Evolutionary conservation across 2,797 vertebrate species (phyloP).

Genomic region (Acrossocheilus wenchowensis): DNA sequence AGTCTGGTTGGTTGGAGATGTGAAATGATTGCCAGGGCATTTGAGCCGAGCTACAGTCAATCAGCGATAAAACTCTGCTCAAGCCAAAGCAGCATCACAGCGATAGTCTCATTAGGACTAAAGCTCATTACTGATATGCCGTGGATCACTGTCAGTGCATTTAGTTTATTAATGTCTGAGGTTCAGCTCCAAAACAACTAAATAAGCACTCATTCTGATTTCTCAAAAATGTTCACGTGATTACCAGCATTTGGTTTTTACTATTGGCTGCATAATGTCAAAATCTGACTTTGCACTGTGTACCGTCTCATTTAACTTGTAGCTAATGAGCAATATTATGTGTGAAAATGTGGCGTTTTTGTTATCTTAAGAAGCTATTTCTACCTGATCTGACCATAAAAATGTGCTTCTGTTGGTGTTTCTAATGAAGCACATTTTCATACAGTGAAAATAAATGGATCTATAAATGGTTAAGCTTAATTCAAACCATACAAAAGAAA

Average conservation of each 20-base stretch:
- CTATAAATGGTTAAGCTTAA: background rate
- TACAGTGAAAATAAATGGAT: no score
- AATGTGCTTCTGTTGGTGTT: background rate
- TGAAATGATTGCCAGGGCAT: constrained; percentile 15
- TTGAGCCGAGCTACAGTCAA: background rate
- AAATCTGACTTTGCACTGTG: background rate
- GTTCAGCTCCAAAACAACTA: background rate
- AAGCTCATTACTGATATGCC: constrained; percentile 17
- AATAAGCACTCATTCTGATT: background rate
- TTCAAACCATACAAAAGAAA: background rate
- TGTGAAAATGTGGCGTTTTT: background rate
- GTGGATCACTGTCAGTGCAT: constrained; percentile 17
- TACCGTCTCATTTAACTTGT: background rate
- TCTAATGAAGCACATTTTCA: background rate
- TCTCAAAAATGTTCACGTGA: background rate
- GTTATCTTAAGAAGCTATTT: background rate
- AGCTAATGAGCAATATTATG: background rate
- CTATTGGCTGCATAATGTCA: background rate
- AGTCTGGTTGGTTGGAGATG: background rate
- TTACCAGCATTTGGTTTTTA: background rate
- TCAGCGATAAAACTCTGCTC: background rate
- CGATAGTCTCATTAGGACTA: background rate
- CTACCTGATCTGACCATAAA: background rate
- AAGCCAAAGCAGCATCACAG: background rate
- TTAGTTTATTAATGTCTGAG: constrained; percentile 34